Percentiles rank a stretch among this genome's conserved stretches.
These are phyloP conservation scores for Tenebrio molitor DNA, from an alignment of 1,140 invertebrate genomes.

Conservation along the genomic window DNA sequence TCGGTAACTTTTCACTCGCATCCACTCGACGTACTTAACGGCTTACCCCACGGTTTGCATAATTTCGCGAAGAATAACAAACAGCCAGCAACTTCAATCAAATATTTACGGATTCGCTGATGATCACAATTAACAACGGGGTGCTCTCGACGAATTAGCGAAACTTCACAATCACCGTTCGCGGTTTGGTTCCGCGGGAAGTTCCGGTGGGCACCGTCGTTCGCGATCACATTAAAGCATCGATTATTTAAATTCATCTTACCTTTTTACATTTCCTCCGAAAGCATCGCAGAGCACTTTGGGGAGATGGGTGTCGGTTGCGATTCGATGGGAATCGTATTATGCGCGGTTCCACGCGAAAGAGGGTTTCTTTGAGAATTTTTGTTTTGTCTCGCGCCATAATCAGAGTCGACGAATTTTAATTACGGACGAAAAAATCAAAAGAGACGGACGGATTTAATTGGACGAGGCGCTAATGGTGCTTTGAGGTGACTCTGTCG, in stretches of 20 bases:
- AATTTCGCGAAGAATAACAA: conserved; percentile 27
- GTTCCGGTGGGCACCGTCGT: neutral
- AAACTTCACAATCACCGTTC: too few species aligned
- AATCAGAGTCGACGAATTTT: too few species aligned
- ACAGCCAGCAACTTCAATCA: conserved; percentile 13
- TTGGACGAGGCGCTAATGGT: neutral
- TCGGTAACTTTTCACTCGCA: conserved; percentile 14
- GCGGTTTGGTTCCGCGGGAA: neutral
- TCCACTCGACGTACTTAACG: conserved; percentile 16
- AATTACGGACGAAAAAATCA: too few species aligned
- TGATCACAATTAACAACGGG: conserved; percentile 7
- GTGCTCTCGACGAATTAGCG: neutral
- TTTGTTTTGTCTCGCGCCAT: neutral
- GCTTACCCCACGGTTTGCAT: conserved; percentile 27
- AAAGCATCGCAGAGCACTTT: neutral
- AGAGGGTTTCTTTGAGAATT: neutral
- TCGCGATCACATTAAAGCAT: conserved; percentile 3
- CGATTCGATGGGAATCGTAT: neutral
- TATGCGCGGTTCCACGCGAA: neutral
- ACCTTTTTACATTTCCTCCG: neutral
- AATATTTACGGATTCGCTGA: conserved; percentile 26
- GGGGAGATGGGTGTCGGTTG: neutral
- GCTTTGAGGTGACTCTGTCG: neutral
- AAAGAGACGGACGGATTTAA: neutral
- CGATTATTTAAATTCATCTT: conserved; percentile 13